A percentile compares a stretch with the other conserved stretches of the same genome.
Conservation (phyloP, 2,888 invertebrate species). For the Eumacrocentrus americanus region DNA sequence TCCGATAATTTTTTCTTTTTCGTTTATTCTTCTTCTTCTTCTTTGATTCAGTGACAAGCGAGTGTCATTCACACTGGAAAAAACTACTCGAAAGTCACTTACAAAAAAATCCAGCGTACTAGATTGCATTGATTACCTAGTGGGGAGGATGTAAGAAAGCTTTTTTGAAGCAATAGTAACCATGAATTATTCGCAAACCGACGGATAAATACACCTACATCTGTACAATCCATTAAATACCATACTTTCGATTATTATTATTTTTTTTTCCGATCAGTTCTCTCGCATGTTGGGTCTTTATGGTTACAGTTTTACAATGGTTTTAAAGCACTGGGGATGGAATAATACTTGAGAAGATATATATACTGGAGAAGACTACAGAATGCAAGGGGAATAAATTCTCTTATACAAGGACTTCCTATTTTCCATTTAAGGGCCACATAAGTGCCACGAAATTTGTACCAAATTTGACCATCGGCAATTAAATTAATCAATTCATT, state of each 20-base stretch:
- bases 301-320: no score
- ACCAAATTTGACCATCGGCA: constrained; percentile 23
- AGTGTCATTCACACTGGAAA: background rate
- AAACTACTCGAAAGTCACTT: background rate
- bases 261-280: constrained; percentile 22
- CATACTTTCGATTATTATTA: constrained; percentile 38
- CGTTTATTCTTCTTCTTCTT: constrained; percentile 9
- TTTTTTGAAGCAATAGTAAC: constrained; percentile 49
- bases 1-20: background rate
- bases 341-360: background rate
- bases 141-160: constrained; percentile 39
- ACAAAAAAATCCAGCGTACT: constrained; percentile 58
- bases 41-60: background rate
- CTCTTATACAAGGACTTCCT: constrained; percentile 23
- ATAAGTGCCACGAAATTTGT: constrained; percentile 31
- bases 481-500: background rate
- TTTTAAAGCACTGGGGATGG: constrained; percentile 11
- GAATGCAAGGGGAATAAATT: constrained; percentile 10
- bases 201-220: constrained; percentile 37
- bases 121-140: constrained; percentile 52
- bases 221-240: constrained; percentile 46
- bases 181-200: constrained; percentile 39
- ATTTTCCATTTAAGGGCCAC: constrained; percentile 20
- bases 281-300: no score
- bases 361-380: constrained; percentile 5